These are phyloP conservation scores for Cossypha polioptera DNA, from an alignment of 2,797 vertebrate genomes.

Conservation along the genomic window DNA sequence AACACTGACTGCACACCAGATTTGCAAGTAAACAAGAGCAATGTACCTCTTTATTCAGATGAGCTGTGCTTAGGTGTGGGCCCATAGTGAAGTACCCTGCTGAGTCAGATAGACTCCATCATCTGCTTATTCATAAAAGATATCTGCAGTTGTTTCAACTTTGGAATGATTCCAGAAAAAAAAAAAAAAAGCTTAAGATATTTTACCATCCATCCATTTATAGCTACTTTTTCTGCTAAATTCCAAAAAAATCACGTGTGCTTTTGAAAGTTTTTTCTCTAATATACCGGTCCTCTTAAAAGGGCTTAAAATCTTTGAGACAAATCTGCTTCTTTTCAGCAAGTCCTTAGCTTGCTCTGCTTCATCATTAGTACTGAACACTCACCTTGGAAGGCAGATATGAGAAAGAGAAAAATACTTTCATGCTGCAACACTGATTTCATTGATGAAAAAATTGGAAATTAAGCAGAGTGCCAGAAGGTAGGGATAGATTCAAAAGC, in stretches of 20 bases:
- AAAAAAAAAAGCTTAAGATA: not conserved
- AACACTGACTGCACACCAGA: not conserved
- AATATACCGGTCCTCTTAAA: not conserved
- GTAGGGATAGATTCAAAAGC: slow-evolving; percentile 60
- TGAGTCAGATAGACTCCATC: not conserved
- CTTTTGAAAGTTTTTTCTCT: not conserved
- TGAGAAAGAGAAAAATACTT: not conserved
- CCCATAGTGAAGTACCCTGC: not conserved
- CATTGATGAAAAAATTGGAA: slow-evolving; percentile 53
- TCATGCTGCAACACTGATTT: not conserved
- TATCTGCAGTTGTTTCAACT: not conserved
- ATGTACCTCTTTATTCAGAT: not conserved
- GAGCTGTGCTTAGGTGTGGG: not conserved
- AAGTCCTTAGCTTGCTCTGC: not conserved
- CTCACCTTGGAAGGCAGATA: slow-evolving; percentile 16
- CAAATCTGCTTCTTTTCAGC: not conserved
- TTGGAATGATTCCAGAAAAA: not conserved
- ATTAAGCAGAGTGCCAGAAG: slow-evolving; percentile 64
- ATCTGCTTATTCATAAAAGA: not conserved
- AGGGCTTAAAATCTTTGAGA: not conserved
- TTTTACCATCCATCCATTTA: not conserved
- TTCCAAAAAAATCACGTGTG: not conserved
- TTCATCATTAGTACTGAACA: not conserved
- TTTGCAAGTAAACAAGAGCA: not conserved
- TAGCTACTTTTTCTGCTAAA: not conserved